Evolutionary conservation across 1,140 invertebrate genomes (phyloP).

Genomic region (Drosophila novamexicana): DNA sequence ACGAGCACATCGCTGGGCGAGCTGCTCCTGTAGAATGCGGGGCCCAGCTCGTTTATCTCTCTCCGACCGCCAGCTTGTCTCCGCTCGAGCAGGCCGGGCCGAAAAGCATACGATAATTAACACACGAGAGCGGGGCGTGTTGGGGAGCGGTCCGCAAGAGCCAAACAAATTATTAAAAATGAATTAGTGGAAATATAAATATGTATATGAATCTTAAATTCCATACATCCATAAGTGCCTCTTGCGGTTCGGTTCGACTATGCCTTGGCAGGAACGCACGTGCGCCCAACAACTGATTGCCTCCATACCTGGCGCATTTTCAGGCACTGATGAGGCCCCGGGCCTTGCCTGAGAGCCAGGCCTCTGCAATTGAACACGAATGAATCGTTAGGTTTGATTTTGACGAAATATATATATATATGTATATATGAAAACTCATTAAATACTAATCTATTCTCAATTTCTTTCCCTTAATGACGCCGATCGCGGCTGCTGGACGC

Average conservation of each 20-base stretch:
- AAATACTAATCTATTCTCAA: constrained; percentile 84
- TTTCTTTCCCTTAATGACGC: constrained; percentile 74
- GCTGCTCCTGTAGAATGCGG: constrained; percentile 66
- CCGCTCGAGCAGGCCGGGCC: constrained; percentile 37
- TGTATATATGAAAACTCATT: constrained; percentile 72
- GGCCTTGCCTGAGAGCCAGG: constrained; percentile 27
- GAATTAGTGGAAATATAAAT: constrained; percentile 83
- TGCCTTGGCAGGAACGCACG: constrained; percentile 41
- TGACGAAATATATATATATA: constrained; percentile 55
- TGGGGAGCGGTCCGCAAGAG: constrained; percentile 66
- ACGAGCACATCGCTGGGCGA: constrained; percentile 50
- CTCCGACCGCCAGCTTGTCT: constrained; percentile 59
- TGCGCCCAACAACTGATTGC: constrained; percentile 34
- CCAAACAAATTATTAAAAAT: constrained; percentile 84
- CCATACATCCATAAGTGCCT: constrained; percentile 47
- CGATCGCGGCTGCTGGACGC: constrained; percentile 28
- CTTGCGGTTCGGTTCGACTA: constrained; percentile 11
- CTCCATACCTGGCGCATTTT: constrained; percentile 38
- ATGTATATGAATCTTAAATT: constrained; percentile 77
- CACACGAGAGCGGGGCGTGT: constrained; percentile 79
- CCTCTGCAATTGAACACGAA: constrained; percentile 68
- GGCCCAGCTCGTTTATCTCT: constrained; percentile 65
- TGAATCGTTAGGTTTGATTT: constrained; percentile 64
- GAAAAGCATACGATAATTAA: constrained; percentile 66
- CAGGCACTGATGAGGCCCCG: constrained; percentile 54